Conservation (phyloP, 2,113 vertebrate species). For the Microcebus ravelobensis region DNA sequence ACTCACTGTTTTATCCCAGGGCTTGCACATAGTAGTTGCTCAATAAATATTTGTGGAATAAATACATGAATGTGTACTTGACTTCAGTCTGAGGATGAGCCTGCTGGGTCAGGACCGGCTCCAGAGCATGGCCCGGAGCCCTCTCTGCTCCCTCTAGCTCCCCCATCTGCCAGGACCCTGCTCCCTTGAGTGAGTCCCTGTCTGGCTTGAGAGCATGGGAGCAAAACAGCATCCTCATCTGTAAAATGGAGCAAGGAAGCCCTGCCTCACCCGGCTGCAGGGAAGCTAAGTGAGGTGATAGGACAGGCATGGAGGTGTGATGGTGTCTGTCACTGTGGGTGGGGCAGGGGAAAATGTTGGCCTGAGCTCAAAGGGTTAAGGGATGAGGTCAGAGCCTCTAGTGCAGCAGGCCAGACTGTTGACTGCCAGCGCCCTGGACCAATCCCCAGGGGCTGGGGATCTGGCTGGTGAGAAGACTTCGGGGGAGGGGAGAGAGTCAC, state of each 20-base stretch:
- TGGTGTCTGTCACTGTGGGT: background rate
- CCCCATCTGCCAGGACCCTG: background rate
- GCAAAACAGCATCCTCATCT: background rate
- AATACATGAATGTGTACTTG: background rate
- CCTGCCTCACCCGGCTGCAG: background rate
- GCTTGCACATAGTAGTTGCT: constrained; percentile 10
- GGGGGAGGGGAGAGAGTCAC: background rate
- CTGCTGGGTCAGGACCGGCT: background rate
- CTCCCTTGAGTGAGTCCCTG: background rate
- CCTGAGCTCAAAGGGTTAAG: constrained; percentile 70
- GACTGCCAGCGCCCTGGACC: constrained; percentile 50
- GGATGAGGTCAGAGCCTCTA: constrained; percentile 70
- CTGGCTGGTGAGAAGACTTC: constrained; percentile 35
- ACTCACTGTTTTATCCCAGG: background rate
- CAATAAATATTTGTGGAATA: background rate
- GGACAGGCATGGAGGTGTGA: background rate
- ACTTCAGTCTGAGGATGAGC: background rate
- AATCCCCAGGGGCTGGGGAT: constrained; percentile 58
- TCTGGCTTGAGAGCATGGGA: background rate
- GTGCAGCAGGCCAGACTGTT: constrained; percentile 46
- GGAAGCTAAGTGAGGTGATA: background rate
- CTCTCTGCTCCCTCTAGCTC: background rate
- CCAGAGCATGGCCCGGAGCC: background rate
- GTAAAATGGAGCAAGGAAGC: background rate
- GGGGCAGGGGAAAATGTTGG: background rate